Conservation (phyloP, 2,113 vertebrate species). For the Dryoscopus gambensis region DNA sequence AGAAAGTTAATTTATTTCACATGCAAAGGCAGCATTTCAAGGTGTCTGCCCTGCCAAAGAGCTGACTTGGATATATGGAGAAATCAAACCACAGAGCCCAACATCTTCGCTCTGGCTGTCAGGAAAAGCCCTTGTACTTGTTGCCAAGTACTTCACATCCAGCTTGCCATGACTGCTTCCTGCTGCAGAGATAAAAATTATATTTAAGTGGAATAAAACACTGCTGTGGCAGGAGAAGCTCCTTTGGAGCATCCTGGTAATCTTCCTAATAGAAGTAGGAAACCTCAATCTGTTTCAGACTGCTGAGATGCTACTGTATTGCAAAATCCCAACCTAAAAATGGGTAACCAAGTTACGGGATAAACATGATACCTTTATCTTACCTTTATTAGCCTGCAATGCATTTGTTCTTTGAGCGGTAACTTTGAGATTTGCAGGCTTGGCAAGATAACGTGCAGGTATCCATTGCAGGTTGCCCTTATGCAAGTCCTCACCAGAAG, state of each 20-base stretch:
- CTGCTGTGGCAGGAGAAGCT: background rate
- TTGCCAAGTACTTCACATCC: constrained; percentile 9
- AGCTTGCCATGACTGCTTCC: background rate
- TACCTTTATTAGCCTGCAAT: background rate
- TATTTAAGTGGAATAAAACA: background rate
- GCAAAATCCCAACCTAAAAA: background rate
- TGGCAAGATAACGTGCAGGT: background rate
- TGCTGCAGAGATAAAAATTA: background rate
- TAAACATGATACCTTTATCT: background rate
- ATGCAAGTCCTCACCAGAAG: background rate
- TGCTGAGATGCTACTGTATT: background rate
- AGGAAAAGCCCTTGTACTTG: background rate
- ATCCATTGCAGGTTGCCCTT: background rate
- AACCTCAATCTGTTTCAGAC: background rate
- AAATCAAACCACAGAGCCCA: background rate
- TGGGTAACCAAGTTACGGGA: background rate
- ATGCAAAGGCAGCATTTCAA: constrained; percentile 22
- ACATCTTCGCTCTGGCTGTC: background rate
- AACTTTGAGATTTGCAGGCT: background rate
- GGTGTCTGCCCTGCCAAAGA: background rate
- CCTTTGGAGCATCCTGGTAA: background rate
- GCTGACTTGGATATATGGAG: background rate
- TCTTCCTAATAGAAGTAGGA: background rate
- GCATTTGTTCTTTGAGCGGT: background rate
- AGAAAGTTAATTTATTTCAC: background rate